These are phyloP conservation scores for Clivina fossor DNA, from an alignment of 2,888 invertebrate genomes.

Conservation along the genomic window DNA sequence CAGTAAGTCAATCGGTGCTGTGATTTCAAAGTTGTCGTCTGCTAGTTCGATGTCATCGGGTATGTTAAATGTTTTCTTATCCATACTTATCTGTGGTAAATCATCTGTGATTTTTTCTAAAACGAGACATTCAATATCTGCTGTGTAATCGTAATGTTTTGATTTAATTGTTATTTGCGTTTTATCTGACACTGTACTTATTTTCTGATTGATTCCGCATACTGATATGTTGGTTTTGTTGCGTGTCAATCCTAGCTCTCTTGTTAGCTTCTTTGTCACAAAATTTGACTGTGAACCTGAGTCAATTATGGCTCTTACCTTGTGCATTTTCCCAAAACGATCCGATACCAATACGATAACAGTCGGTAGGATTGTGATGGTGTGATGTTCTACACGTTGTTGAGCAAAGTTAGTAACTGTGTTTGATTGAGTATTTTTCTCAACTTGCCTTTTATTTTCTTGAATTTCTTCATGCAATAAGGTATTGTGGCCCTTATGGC, in stretches of 20 bases:
- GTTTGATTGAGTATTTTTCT: no score
- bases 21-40: conserved; percentile 25
- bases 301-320: conserved; percentile 10
- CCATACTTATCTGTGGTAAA: conserved; percentile 3
- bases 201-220: background rate
- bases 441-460: no score
- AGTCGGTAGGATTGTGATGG: conserved; percentile 13
- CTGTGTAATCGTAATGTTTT: background rate
- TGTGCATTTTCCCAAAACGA: conserved; percentile 1
- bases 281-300: conserved; percentile 21
- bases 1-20: conserved; percentile 10
- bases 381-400: no score
- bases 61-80: conserved; percentile 6
- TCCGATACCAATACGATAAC: conserved; percentile 1
- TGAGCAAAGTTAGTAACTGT: background rate
- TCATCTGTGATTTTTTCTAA: conserved; percentile 3
- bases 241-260: conserved; percentile 6
- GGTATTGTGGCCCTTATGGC: conserved; percentile 14
- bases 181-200: background rate
- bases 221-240: no score
- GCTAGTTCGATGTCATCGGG: conserved; percentile 25
- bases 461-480: conserved; percentile 6
- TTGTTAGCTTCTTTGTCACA: conserved; percentile 5
- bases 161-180: background rate
- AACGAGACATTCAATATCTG: conserved; percentile 2